A percentile compares a stretch with the other conserved stretches of the same genome.
Conservation (phyloP, 2,113 vertebrate genomes). For the Willisornis vidua region DNA sequence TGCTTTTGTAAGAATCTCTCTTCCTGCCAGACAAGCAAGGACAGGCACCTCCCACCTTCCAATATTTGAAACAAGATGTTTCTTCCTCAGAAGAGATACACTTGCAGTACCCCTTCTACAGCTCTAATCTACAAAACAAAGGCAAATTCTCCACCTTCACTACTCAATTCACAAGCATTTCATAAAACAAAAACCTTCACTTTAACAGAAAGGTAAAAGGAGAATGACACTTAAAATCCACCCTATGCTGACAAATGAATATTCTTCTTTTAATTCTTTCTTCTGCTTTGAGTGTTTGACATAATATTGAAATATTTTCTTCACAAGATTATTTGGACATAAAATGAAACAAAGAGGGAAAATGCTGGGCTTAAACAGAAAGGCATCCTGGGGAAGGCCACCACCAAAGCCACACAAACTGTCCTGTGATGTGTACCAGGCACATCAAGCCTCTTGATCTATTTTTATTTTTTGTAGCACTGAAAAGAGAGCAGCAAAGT, state of each 20-base stretch:
- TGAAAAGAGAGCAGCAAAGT: background rate
- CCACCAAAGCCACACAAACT: background rate
- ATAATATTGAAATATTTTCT: background rate
- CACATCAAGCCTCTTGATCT: background rate
- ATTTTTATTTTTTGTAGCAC: conserved; percentile 9
- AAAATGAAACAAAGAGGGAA: background rate
- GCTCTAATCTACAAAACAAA: background rate
- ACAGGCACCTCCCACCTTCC: background rate
- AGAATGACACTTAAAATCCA: background rate
- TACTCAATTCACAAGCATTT: background rate
- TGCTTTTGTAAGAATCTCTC: background rate
- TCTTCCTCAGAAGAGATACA: background rate
- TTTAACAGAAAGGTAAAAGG: background rate
- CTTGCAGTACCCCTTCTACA: background rate
- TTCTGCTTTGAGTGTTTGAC: background rate
- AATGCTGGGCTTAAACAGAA: background rate
- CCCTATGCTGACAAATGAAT: background rate
- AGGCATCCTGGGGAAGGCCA: background rate
- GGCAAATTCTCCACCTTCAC: background rate
- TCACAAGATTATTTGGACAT: background rate
- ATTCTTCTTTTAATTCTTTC: background rate
- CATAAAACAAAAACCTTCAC: background rate
- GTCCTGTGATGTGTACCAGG: background rate
- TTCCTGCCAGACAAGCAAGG: background rate
- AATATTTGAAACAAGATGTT: background rate